Evolutionary conservation across 2,888 invertebrate species (phyloP).

Genomic region (Dasypolia templi): DNA sequence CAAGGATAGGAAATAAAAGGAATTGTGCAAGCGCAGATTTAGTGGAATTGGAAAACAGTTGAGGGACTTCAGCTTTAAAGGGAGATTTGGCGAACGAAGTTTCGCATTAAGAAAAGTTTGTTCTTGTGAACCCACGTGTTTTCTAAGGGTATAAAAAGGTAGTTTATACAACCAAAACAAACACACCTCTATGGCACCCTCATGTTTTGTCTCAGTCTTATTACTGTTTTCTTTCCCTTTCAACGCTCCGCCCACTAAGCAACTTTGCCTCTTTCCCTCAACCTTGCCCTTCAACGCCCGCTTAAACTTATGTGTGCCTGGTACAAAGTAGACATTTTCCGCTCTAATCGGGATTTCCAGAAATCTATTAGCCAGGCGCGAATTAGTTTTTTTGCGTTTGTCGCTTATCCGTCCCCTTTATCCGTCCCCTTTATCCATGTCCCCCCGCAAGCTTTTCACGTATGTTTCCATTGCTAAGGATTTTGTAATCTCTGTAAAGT

Average conservation of each 20-base stretch:
- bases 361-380: slow-evolving; percentile 81
- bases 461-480: slow-evolving; percentile 60
- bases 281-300: slow-evolving; percentile 60
- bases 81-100: not conserved
- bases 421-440: slow-evolving; percentile 65
- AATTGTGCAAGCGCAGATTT: too few species aligned
- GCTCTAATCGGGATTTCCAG: slow-evolving; percentile 90
- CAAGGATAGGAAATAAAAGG: too few species aligned
- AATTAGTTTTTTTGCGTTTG: slow-evolving; percentile 84
- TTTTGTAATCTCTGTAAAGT: slow-evolving; percentile 39
- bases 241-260: slow-evolving; percentile 74
- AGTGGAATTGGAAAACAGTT: too few species aligned
- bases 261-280: slow-evolving; percentile 75
- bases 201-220: slow-evolving; percentile 23
- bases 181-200: not conserved
- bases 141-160: not conserved
- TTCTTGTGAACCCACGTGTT: slow-evolving; percentile 8
- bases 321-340: slow-evolving; percentile 89
- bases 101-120: not conserved
- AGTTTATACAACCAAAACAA: not conserved
- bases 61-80: not conserved
- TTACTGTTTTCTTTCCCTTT: slow-evolving; percentile 14
- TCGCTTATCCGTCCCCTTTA: slow-evolving; percentile 75
- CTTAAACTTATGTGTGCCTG: slow-evolving; percentile 76
- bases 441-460: not conserved